Evolutionary conservation across 2,797 vertebrate genomes (phyloP).

Genomic region (Menidia menidia): DNA sequence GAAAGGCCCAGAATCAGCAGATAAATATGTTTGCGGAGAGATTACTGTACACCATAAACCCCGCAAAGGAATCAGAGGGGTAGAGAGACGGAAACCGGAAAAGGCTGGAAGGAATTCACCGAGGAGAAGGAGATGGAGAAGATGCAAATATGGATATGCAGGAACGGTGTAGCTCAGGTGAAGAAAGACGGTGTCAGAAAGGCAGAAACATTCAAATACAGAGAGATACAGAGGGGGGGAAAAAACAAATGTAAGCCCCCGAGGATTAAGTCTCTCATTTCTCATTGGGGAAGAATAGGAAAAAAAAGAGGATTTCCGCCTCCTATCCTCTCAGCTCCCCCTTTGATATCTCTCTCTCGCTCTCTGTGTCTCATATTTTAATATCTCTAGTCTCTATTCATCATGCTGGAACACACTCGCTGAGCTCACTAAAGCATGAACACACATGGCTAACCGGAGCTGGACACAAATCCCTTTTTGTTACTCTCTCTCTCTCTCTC

Average conservation of each 20-base stretch:
- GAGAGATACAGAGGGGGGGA: constrained; percentile 30
- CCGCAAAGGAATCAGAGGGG: constrained; percentile 26
- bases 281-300: constrained; percentile 64
- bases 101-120: constrained; percentile 22
- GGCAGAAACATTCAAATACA: constrained; percentile 47
- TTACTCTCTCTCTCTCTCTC: constrained; percentile 20
- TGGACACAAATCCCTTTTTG: constrained; percentile 59
- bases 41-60: constrained; percentile 60
- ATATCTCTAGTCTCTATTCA: constrained; percentile 68
- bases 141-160: constrained; percentile 38
- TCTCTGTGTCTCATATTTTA: constrained; percentile 68
- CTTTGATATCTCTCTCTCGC: constrained; percentile 59
- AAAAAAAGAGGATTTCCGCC: constrained; percentile 69
- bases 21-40: constrained; percentile 56
- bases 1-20: constrained; percentile 35
- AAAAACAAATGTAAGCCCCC: constrained; percentile 71
- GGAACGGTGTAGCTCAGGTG: constrained; percentile 37
- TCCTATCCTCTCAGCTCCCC: constrained; percentile 64
- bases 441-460: constrained; percentile 59
- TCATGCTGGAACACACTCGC: constrained; percentile 54
- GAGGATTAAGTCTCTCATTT: constrained; percentile 75
- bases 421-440: constrained; percentile 56
- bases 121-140: constrained; percentile 10
- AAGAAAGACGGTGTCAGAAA: constrained; percentile 43
- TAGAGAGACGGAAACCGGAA: constrained; percentile 12